Conservation (phyloP, 2,888 invertebrate species). For the Hipparchia semele region DNA sequence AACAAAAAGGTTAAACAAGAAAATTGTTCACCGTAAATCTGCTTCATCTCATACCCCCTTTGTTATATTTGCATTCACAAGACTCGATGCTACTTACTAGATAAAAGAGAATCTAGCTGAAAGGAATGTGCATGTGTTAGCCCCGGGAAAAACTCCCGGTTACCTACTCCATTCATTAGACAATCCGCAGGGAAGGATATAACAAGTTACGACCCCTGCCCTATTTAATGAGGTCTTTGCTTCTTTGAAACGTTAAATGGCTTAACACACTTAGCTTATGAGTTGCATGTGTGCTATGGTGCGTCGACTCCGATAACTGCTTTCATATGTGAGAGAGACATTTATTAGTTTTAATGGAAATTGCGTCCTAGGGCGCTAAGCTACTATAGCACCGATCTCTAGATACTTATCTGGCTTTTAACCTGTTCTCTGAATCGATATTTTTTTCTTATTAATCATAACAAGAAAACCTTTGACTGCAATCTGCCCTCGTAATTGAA, state of each 20-base stretch:
- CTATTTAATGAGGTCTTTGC: conserved; percentile 25
- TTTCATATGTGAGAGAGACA: background rate
- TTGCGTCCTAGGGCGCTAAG: background rate
- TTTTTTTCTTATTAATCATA: background rate
- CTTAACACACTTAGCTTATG: conserved; percentile 19
- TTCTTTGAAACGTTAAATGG: conserved; percentile 23
- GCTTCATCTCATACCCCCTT: conserved; percentile 29
- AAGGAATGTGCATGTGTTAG: conserved; percentile 29
- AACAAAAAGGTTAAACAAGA: background rate
- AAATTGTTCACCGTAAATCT: conserved; percentile 19
- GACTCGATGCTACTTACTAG: conserved; percentile 28
- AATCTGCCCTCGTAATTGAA: too few relatives aligned
- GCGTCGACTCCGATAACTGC: background rate
- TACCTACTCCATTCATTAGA: conserved; percentile 26
- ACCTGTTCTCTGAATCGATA: background rate
- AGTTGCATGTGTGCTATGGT: background rate
- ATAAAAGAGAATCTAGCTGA: conserved; percentile 34
- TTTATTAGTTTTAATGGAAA: background rate
- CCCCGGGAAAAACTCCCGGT: conserved; percentile 21
- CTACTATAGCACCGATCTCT: background rate
- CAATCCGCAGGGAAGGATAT: conserved; percentile 28
- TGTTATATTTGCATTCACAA: conserved; percentile 31
- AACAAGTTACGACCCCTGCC: conserved; percentile 25
- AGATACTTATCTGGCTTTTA: background rate
- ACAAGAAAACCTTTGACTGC: too few relatives aligned